These are phyloP conservation scores for Hymenopus coronatus DNA, from an alignment of 2,888 invertebrate genomes.

Conservation along the genomic window DNA sequence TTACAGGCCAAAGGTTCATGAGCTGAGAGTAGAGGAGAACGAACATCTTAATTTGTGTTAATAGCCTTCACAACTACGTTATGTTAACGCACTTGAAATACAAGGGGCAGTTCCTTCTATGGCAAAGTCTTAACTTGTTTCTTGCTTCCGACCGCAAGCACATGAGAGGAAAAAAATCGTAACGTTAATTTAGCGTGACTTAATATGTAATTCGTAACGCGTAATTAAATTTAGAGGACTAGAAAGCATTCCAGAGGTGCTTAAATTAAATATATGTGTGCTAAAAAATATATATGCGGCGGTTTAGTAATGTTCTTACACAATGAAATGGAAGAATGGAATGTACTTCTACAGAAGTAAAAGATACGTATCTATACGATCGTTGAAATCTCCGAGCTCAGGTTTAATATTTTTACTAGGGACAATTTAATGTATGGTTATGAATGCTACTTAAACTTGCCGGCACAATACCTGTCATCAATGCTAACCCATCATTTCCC, in stretches of 20 bases:
- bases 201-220: conserved; percentile 13
- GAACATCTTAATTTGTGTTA: not conserved
- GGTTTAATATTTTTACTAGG: not conserved
- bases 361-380: not conserved
- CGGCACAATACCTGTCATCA: not conserved
- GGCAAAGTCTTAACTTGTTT: not conserved
- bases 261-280: not conserved
- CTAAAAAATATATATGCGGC: not conserved
- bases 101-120: not conserved
- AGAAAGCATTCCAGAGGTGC: not conserved
- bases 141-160: not conserved
- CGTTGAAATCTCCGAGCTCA: not conserved
- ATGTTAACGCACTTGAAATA: not conserved
- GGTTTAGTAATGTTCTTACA: not conserved
- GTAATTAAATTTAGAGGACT: conserved; percentile 7
- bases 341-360: not conserved
- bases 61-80: not conserved
- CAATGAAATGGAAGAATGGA: not conserved
- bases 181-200: not conserved
- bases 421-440: not conserved
- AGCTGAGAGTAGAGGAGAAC: not conserved
- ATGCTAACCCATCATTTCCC: not conserved
- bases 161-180: not conserved
- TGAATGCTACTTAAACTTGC: not conserved
- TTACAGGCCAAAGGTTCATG: not conserved